phyloP scores from a whole-genome alignment of 2,797 vertebrate species.

The Diplodus sargus region DNA sequence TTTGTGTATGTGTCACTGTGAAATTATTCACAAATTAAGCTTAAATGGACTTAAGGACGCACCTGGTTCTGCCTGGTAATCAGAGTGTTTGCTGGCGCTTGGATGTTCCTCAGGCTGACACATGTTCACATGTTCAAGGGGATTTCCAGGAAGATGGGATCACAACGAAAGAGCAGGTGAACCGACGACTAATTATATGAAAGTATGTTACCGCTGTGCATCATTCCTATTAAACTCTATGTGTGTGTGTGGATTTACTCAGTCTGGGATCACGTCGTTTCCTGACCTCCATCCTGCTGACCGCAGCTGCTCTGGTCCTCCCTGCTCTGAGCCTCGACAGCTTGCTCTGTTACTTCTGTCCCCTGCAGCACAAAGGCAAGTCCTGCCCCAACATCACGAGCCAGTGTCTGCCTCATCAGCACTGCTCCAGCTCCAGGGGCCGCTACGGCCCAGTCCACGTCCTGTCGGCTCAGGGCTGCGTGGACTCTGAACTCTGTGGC shows the following conservation, averaged over 20 bases:
- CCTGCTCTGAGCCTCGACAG: conserved; percentile 35
- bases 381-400: conserved; percentile 59
- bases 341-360: conserved; percentile 75
- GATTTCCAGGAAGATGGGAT: conserved; percentile 51
- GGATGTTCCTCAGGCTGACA: conserved; percentile 12
- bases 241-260: conserved; percentile 44
- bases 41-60: conserved; percentile 22
- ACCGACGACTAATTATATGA: not conserved
- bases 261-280: conserved; percentile 30
- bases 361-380: conserved; percentile 60
- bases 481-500: conserved; percentile 64
- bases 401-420: conserved; percentile 67
- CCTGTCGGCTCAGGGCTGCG: conserved; percentile 77
- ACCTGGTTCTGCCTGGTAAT: conserved; percentile 73
- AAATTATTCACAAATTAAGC: not conserved
- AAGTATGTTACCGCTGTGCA: conserved; percentile 15
- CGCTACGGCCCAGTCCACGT: conserved; percentile 57
- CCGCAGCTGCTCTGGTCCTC: conserved; percentile 33
- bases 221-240: not conserved
- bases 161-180: conserved; percentile 59
- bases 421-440: conserved; percentile 72
- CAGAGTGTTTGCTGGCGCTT: conserved; percentile 31
- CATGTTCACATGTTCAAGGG: accelerated
- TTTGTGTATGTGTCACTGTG: not conserved
- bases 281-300: conserved; percentile 45